phyloP scores from a whole-genome alignment of 2,797 vertebrate species.

The Streptopelia turtur region DNA sequence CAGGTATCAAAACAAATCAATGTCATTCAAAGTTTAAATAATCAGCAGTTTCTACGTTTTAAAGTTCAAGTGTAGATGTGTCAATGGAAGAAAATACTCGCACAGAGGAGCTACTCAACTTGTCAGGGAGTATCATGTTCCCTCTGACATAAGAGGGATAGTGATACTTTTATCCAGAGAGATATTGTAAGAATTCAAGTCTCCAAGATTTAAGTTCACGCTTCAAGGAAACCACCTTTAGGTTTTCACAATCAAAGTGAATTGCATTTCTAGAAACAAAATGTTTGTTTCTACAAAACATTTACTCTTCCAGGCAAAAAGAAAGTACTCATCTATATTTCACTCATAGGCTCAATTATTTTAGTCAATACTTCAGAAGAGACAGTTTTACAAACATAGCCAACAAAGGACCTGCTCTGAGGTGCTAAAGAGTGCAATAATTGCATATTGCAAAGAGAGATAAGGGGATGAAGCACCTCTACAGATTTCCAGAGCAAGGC shows the following conservation, averaged over 20 bases:
- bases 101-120: not conserved
- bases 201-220: not conserved
- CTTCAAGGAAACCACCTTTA: not conserved
- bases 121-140: not conserved
- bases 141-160: not conserved
- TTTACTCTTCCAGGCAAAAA: not conserved
- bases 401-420: conserved; percentile 6
- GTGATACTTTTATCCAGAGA: not conserved
- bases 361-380: not conserved
- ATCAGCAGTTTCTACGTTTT: conserved; percentile 31
- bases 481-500: not conserved
- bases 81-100: conserved; percentile 1
- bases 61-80: conserved; percentile 19
- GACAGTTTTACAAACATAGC: not conserved
- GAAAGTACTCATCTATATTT: not conserved
- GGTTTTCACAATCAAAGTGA: not conserved
- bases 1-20: conserved; percentile 44
- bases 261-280: not conserved
- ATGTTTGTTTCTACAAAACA: not conserved
- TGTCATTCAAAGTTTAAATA: not conserved
- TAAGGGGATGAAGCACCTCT: not conserved
- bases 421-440: not conserved
- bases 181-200: not conserved
- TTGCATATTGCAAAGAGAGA: not conserved
- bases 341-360: not conserved